Conservation (phyloP, 1,140 invertebrate species). For the Venustaconcha ellipsiformis region DNA sequence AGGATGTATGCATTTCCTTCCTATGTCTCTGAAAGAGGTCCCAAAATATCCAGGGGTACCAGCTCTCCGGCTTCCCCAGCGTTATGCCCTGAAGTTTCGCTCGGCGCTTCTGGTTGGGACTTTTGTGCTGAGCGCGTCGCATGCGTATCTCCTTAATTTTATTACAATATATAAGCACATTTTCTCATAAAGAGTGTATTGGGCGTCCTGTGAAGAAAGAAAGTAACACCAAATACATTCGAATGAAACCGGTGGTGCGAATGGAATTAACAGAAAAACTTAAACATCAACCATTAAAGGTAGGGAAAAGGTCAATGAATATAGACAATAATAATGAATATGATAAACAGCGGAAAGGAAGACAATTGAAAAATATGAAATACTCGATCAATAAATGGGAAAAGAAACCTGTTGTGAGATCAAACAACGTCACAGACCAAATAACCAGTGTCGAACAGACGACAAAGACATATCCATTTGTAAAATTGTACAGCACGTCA, state of each 20-base stretch:
- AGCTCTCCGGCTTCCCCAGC: no score
- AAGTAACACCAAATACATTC: background rate
- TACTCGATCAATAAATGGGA: background rate
- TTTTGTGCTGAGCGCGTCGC: no score
- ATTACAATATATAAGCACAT: background rate
- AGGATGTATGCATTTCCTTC: no score
- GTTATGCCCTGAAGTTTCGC: no score
- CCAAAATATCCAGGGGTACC: no score
- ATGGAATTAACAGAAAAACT: background rate
- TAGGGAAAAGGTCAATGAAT: constrained; percentile 1
- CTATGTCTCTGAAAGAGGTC: no score
- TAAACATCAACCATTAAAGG: background rate
- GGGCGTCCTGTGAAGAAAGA: background rate
- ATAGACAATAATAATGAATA: background rate
- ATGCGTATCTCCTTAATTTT: no score
- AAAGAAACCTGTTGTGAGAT: background rate
- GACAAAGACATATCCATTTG: constrained; percentile 1
- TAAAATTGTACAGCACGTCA: constrained; percentile 12
- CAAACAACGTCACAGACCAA: background rate
- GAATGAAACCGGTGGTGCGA: no score
- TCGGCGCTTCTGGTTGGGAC: no score
- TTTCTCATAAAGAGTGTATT: background rate
- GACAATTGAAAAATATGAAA: constrained; percentile 8
- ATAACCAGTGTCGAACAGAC: constrained; percentile 7
- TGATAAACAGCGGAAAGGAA: background rate